Percentiles rank a stretch among this genome's conserved stretches.
Evolutionary conservation across 1,140 invertebrate genomes (phyloP).

Genomic region (Halyomorpha halys): DNA sequence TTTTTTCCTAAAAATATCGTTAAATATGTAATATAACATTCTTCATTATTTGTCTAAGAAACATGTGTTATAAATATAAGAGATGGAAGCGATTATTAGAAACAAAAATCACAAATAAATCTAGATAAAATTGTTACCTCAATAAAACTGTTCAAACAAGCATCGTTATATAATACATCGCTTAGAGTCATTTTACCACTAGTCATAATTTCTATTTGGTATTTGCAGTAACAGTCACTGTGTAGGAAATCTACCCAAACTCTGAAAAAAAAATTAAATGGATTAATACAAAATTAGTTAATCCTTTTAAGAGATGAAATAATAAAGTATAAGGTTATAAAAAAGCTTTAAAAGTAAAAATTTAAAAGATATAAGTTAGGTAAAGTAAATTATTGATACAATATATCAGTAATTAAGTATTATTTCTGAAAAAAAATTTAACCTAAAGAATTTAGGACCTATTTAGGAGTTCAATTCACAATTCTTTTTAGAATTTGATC

Average conservation of each 20-base stretch:
- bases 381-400: no score
- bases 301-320: no score
- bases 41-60: background rate
- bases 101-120: background rate
- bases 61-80: background rate
- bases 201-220: conserved; percentile 80
- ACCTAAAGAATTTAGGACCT: no score
- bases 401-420: no score
- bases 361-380: no score
- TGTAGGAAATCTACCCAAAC: conserved; percentile 49
- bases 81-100: background rate
- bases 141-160: conserved; percentile 84
- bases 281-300: no score
- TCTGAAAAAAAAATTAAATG: conserved; percentile 25
- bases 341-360: no score
- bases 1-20: background rate
- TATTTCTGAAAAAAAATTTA: no score
- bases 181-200: conserved; percentile 62
- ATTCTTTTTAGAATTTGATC: no score
- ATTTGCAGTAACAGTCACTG: conserved; percentile 77
- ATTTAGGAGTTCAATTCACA: no score
- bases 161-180: conserved; percentile 82
- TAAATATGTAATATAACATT: conserved; percentile 12
- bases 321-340: no score
- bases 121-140: conserved; percentile 46